Evolutionary conservation across 2,113 vertebrate species (phyloP).

Genomic region (Paralichthys olivaceus): DNA sequence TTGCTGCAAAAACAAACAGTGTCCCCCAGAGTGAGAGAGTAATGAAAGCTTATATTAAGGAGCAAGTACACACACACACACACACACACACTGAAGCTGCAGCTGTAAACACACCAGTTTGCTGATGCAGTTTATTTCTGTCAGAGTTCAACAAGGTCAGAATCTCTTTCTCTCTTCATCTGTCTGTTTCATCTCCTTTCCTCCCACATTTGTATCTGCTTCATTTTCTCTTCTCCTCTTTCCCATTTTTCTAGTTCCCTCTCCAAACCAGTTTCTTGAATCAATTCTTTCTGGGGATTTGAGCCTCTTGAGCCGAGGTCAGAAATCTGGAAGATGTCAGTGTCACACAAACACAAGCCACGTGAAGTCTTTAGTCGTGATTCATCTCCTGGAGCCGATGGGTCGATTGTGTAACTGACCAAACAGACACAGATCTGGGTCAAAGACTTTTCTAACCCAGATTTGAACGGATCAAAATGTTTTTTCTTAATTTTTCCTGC

Average conservation of each 20-base stretch:
- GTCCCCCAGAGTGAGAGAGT: not conserved
- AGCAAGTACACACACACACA: too few species aligned
- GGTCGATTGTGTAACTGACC: constrained; percentile 40
- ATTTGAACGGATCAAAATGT: constrained; percentile 3
- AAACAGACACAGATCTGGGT: constrained; percentile 40
- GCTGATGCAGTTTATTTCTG: too few species aligned
- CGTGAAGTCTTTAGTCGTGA: constrained; percentile 3
- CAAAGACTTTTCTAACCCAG: constrained; percentile 43
- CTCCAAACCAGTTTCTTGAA: not conserved
- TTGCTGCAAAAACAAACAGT: not conserved
- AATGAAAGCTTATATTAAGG: too few species aligned
- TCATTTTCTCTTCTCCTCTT: not conserved
- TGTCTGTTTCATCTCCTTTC: too few species aligned
- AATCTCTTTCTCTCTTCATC: not conserved
- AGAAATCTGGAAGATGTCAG: constrained; percentile 39
- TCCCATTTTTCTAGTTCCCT: not conserved
- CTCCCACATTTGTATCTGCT: too few species aligned
- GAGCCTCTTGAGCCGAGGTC: constrained; percentile 9
- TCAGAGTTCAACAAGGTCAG: not conserved
- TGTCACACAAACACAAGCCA: constrained; percentile 7
- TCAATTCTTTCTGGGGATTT: not conserved
- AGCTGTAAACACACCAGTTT: too few species aligned
- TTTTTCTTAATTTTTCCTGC: not conserved
- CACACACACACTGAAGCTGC: too few species aligned
- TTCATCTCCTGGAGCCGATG: constrained; percentile 43